phyloP scores from a whole-genome alignment of 1,140 invertebrate species.

The Drosophila simulans region DNA sequence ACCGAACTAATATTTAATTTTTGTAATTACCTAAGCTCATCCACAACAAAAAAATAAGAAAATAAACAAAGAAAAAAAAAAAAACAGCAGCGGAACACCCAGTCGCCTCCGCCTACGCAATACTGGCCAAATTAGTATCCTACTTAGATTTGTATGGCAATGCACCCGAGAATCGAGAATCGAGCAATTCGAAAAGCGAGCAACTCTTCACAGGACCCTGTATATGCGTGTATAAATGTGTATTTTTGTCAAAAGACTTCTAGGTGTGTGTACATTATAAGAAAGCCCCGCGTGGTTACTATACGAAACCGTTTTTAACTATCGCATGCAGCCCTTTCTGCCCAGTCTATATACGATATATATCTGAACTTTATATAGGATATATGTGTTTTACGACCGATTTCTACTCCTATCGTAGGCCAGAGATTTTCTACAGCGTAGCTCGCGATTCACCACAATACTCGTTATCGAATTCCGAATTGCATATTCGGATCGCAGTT shows the following conservation, averaged over 20 bases:
- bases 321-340: conserved; percentile 51
- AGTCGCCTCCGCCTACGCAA: conserved; percentile 50
- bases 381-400: conserved; percentile 66
- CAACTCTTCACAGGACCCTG: conserved; percentile 58
- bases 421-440: conserved; percentile 69
- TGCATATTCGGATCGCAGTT: conserved; percentile 30
- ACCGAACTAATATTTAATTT: conserved; percentile 52
- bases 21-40: conserved; percentile 65
- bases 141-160: conserved; percentile 55
- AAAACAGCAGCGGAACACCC: conserved; percentile 11
- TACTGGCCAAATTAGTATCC: conserved; percentile 77
- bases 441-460: conserved; percentile 38
- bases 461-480: conserved; percentile 10
- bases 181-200: conserved; percentile 9
- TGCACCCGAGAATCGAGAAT: conserved; percentile 19
- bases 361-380: conserved; percentile 15
- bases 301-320: conserved; percentile 51
- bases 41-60: neutral
- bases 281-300: conserved; percentile 16
- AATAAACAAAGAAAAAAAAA: neutral
- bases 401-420: conserved; percentile 49
- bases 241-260: conserved; percentile 72
- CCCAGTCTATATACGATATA: conserved; percentile 29
- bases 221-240: conserved; percentile 77
- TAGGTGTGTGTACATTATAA: conserved; percentile 74